Base-by-base conservation (phyloP, 2,888 invertebrate genomes). In the Augochlorella aurata region DNA sequence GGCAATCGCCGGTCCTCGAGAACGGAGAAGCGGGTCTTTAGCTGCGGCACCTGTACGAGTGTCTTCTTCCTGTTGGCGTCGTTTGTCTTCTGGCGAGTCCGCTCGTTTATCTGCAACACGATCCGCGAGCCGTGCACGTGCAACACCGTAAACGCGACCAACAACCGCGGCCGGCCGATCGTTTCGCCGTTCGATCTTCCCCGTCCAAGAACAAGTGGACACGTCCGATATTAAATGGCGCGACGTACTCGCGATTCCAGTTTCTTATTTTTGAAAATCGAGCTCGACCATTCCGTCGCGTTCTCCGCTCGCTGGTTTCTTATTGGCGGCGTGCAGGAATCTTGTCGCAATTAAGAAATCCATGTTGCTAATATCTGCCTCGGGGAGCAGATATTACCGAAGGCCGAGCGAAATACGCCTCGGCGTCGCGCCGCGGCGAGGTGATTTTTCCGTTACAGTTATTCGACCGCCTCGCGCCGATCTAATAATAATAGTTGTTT, bases 101-200 rank as follows among this genome's bases (percentile, higher is more conserved):
- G 75, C 68, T 83, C 83, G 83, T 85, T 85, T 85, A 83, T 85
- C 85, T 68, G 83, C 79, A 83, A 86, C 81, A 76, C 86, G 86
- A 85, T 81, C 85, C 77, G 77, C 58, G 74, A 68, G 65, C 66
- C 10, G 44, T 70, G 74, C 74, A 74, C 77, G 79, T 83, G 80
- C 76, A 77, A 49, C 72, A 61, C 8, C 38, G 71, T 66, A 49
- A 49, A 52, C 49, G 54, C 71, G n/a, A 38, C 29, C 38, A 66
- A 38, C 44, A 38, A 63, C n/a, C 14, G 49, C 24, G 38, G 8
- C 63, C 18, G 18, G 65, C 2, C 54, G 52, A 29, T 61, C 61
- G 54, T 61, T 29, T 38, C 9, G 52, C 16, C 54, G 69, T 69
- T 65, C 65, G 44, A 65, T 45, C 71, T 65, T 50, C 38, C 47